Percentiles rank a stretch among this genome's conserved stretches.
Evolutionary conservation across 2,888 invertebrate species (phyloP).

Genomic region (Nymphalis urticae): DNA sequence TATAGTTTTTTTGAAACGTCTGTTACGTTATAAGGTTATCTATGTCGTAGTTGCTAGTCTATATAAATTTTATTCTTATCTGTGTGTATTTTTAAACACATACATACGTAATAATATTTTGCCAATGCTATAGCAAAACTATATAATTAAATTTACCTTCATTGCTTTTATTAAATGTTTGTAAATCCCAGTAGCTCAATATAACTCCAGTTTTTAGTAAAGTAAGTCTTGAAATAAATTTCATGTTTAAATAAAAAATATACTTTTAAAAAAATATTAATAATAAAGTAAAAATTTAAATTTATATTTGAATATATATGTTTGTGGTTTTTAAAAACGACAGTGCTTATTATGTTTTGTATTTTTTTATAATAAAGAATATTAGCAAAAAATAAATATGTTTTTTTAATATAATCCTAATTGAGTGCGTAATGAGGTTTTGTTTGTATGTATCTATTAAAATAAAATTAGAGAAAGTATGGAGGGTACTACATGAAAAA

Average conservation of each 20-base stretch:
- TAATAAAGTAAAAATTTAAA: too few relatives aligned
- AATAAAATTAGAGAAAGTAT: not conserved
- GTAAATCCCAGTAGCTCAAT: too few relatives aligned
- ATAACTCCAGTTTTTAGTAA: too few relatives aligned
- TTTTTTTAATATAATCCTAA: not conserved
- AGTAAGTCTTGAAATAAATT: too few relatives aligned
- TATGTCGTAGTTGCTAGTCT: slow-evolving; percentile 2
- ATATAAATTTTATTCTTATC: not conserved
- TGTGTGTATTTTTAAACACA: not conserved
- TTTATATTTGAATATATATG: too few relatives aligned
- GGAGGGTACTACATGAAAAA: not conserved
- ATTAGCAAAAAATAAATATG: not conserved
- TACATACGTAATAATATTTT: too few relatives aligned
- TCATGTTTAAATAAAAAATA: too few relatives aligned
- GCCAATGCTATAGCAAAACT: too few relatives aligned
- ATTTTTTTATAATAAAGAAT: slow-evolving; percentile 16
- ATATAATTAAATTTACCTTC: too few relatives aligned
- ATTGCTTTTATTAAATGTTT: not conserved
- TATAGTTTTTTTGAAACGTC: not conserved
- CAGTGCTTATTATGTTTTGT: not conserved
- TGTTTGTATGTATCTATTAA: not conserved
- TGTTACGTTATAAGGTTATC: not conserved
- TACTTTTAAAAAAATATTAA: too few relatives aligned
- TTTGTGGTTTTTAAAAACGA: not conserved
- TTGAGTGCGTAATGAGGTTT: not conserved